Conservation (phyloP, 2,888 invertebrate species). For the Cheilosia soror region DNA sequence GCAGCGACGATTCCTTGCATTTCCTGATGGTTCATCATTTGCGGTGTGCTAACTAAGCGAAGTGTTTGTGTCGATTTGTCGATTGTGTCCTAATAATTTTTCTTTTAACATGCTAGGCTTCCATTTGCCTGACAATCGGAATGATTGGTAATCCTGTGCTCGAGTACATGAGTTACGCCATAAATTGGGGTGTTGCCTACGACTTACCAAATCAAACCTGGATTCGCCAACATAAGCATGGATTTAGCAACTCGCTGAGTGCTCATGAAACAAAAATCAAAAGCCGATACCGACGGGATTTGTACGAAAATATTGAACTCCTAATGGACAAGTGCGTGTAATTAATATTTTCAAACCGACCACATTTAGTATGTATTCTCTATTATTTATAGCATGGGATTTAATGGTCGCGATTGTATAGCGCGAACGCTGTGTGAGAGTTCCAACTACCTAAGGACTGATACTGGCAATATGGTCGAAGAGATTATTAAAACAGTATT, state of each 20-base stretch:
- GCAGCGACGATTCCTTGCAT: conserved; percentile 85
- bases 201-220: conserved; percentile 86
- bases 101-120: conserved; percentile 81
- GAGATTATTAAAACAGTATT: conserved; percentile 89
- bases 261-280: conserved; percentile 77
- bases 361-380: neutral
- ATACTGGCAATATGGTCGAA: conserved; percentile 87
- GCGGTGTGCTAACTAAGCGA: conserved; percentile 80
- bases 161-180: conserved; percentile 86
- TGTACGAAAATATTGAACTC: conserved; percentile 88
- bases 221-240: conserved; percentile 83
- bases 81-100: neutral
- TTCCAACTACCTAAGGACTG: conserved; percentile 86
- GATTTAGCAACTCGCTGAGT: conserved; percentile 77
- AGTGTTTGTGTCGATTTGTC: conserved; percentile 26
- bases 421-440: conserved; percentile 90
- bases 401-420: conserved; percentile 89
- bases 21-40: conserved; percentile 86
- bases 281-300: conserved; percentile 87
- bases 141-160: conserved; percentile 86
- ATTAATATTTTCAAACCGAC: neutral
- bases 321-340: conserved; percentile 87
- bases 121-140: conserved; percentile 87
- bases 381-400: conserved; percentile 88
- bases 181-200: conserved; percentile 90